These are phyloP conservation scores for Geothlypis trichas DNA, from an alignment of 2,113 vertebrate genomes.

Conservation along the genomic window DNA sequence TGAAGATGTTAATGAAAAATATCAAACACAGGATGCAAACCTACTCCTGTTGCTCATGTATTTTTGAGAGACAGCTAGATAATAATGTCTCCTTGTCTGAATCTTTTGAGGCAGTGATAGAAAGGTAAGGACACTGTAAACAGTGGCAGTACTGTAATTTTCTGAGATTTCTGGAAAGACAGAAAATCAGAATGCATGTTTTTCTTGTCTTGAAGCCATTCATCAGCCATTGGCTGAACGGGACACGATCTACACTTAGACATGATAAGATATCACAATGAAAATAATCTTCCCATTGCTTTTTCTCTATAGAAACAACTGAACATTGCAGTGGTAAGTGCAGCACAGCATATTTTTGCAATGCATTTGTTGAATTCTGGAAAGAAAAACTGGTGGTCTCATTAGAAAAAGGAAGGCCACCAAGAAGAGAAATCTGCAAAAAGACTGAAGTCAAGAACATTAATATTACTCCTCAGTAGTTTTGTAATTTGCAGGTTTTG, in stretches of 20 bases:
- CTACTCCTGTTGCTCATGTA: not conserved
- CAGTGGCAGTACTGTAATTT: not conserved
- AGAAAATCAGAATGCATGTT: not conserved
- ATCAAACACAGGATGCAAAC: fast-evolving
- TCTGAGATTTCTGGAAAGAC: not conserved
- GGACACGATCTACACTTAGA: not conserved
- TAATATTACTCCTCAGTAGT: not conserved
- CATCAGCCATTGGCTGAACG: not conserved
- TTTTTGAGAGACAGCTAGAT: not conserved
- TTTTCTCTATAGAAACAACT: not conserved
- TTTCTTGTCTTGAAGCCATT: not conserved
- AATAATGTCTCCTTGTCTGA: not conserved
- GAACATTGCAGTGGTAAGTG: not conserved
- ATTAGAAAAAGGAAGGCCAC: not conserved
- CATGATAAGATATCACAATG: not conserved
- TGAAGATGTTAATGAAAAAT: not conserved
- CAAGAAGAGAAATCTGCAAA: not conserved
- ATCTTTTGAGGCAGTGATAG: not conserved
- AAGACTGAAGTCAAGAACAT: not conserved
- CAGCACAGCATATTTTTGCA: not conserved
- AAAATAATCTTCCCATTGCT: not conserved
- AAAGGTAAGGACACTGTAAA: not conserved
- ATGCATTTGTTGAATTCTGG: not conserved
- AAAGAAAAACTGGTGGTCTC: not conserved
- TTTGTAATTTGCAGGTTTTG: not conserved